Base-by-base conservation (phyloP, 2,797 vertebrate genomes). In the Helarctos malayanus region DNA sequence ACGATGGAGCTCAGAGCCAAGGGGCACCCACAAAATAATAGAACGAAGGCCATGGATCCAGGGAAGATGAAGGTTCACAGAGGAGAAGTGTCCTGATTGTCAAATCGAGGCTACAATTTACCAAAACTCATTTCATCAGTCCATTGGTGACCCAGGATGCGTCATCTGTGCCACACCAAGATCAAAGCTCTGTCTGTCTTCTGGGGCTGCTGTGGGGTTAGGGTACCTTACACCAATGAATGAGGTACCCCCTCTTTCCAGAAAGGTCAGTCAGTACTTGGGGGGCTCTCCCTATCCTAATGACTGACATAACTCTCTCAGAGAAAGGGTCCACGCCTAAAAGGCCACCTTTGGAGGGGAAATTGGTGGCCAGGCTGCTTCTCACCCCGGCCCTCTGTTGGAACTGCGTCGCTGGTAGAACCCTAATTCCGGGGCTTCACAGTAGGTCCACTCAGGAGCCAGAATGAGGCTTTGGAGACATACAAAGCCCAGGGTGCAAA, bases 131-230 rank as follows among this genome's bases (percentile, higher is more conserved):
- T 14, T 18, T 59, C 61, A 9, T 35, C 52, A 29, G 35, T 52
- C n/a, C 1, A 0, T 14, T 19, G 0, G n/a, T 16, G 6, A 27
- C 2, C 0, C 6, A 11, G 86, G 38, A 15, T 29, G 41, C 1
- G 3, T 57, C 14, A 32, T 7, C n/a, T 15, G 4, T 5, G 10
- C 54, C 27, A 32, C 14, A 0, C 16, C 16, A 11, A 61, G 15
- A 18, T 6, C 75, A 5, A 18, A 5, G 9, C 27, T 32, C 23
- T 14, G 19, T 6, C 45, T 56, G 69, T 91, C 19, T 27, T 63
- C n/a, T n/a, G 54, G 41, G 15, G 57, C 7, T 38, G 18, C 56
- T 6, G 15, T 13, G 35, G 71, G 6, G 7, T 2, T 2, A 3
- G 29, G 8, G 7, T 25, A 4, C 47, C n/a, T 13, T 0, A 11